phyloP scores from a whole-genome alignment of 1,140 invertebrate species.

The Pseudachorutes palmiensis region DNA sequence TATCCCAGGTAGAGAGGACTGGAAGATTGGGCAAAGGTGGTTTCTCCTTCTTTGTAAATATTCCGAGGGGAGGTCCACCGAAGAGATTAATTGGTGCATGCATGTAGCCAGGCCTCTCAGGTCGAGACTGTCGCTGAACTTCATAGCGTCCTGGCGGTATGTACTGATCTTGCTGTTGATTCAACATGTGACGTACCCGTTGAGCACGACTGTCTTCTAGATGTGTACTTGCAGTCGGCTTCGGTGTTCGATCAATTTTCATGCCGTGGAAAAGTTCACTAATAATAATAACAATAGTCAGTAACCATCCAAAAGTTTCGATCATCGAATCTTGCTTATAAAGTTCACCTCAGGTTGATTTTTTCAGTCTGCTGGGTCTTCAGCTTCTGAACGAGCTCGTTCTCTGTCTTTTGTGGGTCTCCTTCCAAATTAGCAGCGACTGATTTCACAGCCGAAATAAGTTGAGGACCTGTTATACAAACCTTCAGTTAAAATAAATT shows the following conservation, averaged over 20 bases:
- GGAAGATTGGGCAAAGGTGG: conserved; percentile 22
- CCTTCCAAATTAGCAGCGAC: conserved; percentile 58
- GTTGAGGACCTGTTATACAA: conserved; percentile 14
- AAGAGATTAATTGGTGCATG: conserved; percentile 47
- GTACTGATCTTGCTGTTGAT: conserved; percentile 27
- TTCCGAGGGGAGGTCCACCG: conserved; percentile 49
- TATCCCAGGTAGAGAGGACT: conserved; percentile 57
- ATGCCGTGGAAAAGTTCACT: conserved; percentile 63
- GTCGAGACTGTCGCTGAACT: no score
- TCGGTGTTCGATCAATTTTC: conserved; percentile 56
- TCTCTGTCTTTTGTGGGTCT: conserved; percentile 59
- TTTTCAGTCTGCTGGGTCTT: conserved; percentile 44
- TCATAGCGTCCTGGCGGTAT: no score
- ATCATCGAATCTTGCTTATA: conserved; percentile 26
- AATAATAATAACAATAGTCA: conserved; percentile 40
- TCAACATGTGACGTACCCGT: conserved; percentile 44
- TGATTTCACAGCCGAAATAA: conserved; percentile 52
- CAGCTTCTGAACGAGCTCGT: conserved; percentile 63
- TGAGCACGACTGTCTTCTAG: conserved; percentile 38
- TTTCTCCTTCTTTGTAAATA: conserved; percentile 47
- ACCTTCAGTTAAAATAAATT: background rate
- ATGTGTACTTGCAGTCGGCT: conserved; percentile 10
- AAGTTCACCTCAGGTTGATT: conserved; percentile 29
- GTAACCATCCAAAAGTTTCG: background rate
- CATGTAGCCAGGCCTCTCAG: background rate